Conservation (phyloP, 2,888 invertebrate genomes). For the Cryptosula pallasiana region DNA sequence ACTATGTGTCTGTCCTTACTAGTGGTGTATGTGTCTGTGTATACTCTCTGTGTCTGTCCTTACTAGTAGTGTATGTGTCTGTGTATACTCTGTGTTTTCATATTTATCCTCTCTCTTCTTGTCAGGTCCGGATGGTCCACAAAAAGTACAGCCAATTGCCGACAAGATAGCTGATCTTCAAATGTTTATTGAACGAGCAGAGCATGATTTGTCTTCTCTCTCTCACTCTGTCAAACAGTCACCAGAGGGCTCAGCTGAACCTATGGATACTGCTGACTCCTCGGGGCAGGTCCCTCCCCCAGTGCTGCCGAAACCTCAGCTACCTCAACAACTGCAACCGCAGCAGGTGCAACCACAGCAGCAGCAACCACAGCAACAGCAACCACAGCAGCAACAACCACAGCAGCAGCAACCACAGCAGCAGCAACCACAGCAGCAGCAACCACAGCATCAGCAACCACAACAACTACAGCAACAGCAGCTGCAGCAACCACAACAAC, state of each 20-base stretch:
- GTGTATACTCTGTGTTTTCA: no score
- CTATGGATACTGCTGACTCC: slow-evolving; percentile 6
- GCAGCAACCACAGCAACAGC: neutral
- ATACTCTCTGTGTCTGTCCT: no score
- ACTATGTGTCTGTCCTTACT: no score
- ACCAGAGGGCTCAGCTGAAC: neutral
- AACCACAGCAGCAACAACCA: neutral
- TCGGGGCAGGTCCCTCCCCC: neutral
- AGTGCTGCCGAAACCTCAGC: neutral
- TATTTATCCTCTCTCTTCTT: neutral
- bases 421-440: neutral
- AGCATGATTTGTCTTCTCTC: slow-evolving; percentile 17
- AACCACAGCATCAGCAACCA: neutral
- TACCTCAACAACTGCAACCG: neutral
- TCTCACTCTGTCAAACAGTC: slow-evolving; percentile 14
- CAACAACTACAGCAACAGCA: neutral
- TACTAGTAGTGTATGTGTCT: no score
- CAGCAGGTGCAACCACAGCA: neutral
- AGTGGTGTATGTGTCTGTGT: no score
- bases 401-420: neutral
- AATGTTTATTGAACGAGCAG: slow-evolving; percentile 24
- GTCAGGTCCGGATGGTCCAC: slow-evolving; percentile 25
- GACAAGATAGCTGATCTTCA: slow-evolving; percentile 24
- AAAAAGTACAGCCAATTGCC: slow-evolving; percentile 24
- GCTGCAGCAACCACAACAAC: neutral